Conservation (phyloP, 2,797 vertebrate genomes). For the Mus caroli region DNA sequence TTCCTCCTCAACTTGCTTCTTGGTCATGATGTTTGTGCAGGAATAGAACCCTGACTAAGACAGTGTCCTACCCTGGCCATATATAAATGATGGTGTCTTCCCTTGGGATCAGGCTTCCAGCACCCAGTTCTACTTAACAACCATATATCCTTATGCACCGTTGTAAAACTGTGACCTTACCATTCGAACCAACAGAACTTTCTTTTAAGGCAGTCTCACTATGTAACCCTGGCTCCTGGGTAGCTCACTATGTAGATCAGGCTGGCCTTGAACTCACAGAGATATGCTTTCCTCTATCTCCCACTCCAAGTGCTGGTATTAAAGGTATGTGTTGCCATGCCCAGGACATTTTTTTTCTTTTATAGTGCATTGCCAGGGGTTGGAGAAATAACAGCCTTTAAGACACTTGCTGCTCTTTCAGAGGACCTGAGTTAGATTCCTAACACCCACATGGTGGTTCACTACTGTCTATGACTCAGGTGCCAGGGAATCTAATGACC, state of each 20-base stretch:
- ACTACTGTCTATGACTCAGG: not conserved
- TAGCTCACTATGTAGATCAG: not conserved
- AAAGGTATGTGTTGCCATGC: not conserved
- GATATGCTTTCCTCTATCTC: not conserved
- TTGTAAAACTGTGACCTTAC: not conserved
- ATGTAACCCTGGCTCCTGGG: not conserved
- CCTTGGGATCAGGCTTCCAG: not conserved
- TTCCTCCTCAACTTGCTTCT: no score
- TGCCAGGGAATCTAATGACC: not conserved
- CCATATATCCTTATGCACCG: not conserved
- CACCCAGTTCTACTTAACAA: not conserved
- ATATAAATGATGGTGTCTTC: not conserved
- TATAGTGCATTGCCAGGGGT: not conserved
- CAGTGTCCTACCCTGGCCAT: not conserved
- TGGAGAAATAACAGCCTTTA: not conserved
- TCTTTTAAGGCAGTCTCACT: not conserved
- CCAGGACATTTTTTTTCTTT: not conserved
- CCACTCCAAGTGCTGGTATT: not conserved
- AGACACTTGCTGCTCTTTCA: not conserved
- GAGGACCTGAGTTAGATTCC: not conserved
- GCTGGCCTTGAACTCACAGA: not conserved
- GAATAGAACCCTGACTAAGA: no score
- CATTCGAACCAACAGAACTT: not conserved
- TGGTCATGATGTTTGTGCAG: no score
- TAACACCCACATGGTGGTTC: not conserved